A percentile compares a stretch with the other conserved stretches of the same genome.
Conservation (phyloP, 2,797 vertebrate genomes). For the Hephaestus fuliginosus region DNA sequence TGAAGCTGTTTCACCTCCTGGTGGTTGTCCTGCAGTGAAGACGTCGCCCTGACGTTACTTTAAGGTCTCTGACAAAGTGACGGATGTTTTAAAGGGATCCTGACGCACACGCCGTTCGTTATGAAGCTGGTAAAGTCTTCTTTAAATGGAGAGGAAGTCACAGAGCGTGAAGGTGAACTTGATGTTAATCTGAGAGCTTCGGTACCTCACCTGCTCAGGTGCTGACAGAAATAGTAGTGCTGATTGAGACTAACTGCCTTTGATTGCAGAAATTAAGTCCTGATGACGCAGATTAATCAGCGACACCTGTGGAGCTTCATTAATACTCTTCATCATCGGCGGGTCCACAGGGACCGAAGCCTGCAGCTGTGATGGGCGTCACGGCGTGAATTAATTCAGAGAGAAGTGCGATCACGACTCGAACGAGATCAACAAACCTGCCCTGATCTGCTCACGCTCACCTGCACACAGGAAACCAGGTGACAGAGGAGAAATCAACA, state of each 20-base stretch:
- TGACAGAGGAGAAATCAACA: too few relatives aligned
- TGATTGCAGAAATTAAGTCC: background rate
- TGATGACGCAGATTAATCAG: background rate
- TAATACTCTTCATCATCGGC: background rate
- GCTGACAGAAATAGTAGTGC: background rate
- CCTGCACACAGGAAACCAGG: background rate
- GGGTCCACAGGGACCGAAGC: background rate
- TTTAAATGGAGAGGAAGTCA: too few relatives aligned
- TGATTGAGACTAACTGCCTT: background rate
- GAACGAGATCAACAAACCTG: background rate
- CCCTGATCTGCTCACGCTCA: background rate
- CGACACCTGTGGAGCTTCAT: background rate
- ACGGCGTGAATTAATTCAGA: background rate
- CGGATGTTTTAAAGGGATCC: too few relatives aligned
- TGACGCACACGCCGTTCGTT: too few relatives aligned
- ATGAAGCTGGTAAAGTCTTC: too few relatives aligned
- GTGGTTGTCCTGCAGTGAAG: too few relatives aligned
- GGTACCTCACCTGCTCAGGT: too few relatives aligned
- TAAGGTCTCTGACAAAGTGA: too few relatives aligned
- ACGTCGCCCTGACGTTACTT: too few relatives aligned
- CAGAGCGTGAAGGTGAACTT: too few relatives aligned
- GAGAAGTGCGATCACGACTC: background rate
- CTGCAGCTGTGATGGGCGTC: slow-evolving; percentile 4
- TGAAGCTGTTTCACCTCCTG: too few relatives aligned
- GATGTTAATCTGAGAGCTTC: too few relatives aligned